Evolutionary conservation across 1,140 invertebrate genomes (phyloP).

Genomic region (Archivesica marissinica): DNA sequence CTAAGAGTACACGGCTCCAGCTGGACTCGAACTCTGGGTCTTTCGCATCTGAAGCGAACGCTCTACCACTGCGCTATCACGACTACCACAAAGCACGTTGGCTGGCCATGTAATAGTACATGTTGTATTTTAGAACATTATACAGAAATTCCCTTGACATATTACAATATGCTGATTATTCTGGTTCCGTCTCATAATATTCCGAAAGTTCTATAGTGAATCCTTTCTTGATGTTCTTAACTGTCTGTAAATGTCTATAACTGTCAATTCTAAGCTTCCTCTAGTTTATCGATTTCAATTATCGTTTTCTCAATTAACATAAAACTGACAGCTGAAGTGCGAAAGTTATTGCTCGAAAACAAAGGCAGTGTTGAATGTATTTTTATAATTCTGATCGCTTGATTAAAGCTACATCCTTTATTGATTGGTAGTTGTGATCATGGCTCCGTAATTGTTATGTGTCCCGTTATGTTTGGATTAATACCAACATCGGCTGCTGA

Average conservation of each 20-base stretch:
- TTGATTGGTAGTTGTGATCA: too few species aligned
- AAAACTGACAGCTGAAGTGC: not conserved
- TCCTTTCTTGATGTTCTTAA: not conserved
- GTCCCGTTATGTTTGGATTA: not conserved
- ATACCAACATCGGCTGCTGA: not conserved
- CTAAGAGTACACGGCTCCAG: too few species aligned
- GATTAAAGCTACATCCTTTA: not conserved
- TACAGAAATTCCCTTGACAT: not conserved
- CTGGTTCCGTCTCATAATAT: not conserved
- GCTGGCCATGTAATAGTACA: too few species aligned
- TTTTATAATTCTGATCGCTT: not conserved
- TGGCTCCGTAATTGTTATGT: not conserved
- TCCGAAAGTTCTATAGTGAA: not conserved
- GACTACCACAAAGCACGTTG: too few species aligned
- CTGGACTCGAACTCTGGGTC: too few species aligned
- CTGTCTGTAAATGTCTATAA: constrained; percentile 7
- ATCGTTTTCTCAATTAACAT: constrained; percentile 17
- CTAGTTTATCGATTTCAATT: constrained; percentile 17
- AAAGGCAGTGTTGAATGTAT: constrained; percentile 10
- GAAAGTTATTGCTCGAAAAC: not conserved
- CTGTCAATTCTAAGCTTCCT: not conserved
- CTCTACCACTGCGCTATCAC: too few species aligned
- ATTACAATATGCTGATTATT: not conserved
- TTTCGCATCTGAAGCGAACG: too few species aligned
- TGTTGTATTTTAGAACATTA: constrained; percentile 13